Evolutionary conservation across 2,888 invertebrate genomes (phyloP).

Genomic region (Atherix ibis): DNA sequence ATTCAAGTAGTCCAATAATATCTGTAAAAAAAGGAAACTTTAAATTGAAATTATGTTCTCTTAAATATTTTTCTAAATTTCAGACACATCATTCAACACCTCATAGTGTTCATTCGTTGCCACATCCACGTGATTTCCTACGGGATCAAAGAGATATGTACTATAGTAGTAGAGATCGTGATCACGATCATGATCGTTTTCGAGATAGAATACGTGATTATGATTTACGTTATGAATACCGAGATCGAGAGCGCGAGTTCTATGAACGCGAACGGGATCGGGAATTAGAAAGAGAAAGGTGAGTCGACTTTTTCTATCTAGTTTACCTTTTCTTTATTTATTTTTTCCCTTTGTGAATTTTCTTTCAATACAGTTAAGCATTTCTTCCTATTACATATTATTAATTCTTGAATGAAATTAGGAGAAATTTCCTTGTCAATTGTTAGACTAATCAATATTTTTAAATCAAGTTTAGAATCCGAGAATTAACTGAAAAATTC

Average conservation of each 20-base stretch:
- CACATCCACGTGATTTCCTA: conserved; percentile 33
- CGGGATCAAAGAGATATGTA: conserved; percentile 33
- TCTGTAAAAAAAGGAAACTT: too few species aligned
- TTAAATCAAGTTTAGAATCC: too few species aligned
- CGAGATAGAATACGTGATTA: conserved; percentile 31
- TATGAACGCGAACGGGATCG: conserved; percentile 32
- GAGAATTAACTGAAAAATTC: too few species aligned
- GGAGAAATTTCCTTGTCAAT: too few species aligned
- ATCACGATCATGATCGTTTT: conserved; percentile 32
- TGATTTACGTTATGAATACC: conserved; percentile 31
- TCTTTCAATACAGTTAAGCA: too few species aligned
- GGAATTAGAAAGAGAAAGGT: conserved; percentile 30
- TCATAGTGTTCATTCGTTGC: conserved; percentile 36
- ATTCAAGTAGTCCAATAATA: too few species aligned
- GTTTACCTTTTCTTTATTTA: neutral
- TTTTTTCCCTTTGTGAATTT: too few species aligned
- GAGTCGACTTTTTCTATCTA: conserved; percentile 1
- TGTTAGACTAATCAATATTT: too few species aligned
- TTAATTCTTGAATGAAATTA: too few species aligned
- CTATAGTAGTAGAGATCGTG: conserved; percentile 33
- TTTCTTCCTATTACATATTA: too few species aligned
- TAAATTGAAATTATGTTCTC: too few species aligned
- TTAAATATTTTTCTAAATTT: too few species aligned
- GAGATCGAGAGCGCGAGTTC: conserved; percentile 31
- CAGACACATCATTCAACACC: conserved; percentile 35